Base-by-base conservation (phyloP, 2,888 invertebrate species). In the Mechanitis messenoides region DNA sequence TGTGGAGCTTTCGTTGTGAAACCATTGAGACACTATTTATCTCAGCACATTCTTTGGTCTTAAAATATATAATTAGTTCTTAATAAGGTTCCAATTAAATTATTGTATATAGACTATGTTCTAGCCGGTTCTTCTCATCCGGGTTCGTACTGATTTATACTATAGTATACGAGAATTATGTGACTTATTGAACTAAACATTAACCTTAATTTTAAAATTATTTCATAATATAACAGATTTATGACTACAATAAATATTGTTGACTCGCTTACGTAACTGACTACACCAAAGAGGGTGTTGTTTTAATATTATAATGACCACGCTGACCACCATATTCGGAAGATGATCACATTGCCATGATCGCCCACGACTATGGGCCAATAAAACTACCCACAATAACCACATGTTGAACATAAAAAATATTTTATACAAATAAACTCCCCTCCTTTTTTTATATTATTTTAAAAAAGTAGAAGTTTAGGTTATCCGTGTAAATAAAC, bases 1-100 rank as follows among this genome's bases (percentile, higher is more conserved):
- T 59, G 57, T 53, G 50, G 57, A 54, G 59, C 54, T 56, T 63
- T 67, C 64, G 47, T 62, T 64, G 59, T 54, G 54, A 61, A 55
- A 55, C 55, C 46, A 53, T 50, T 46, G 60, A 53, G 45, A 56
- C 56, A 42, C 11, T 7, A 9, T 9, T 42, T 42, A 42, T 42
- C 3, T 9, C 42, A 9, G 7, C 11, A 42, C 2, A 42, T 42
- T 20, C 20, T 20, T 20, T 20, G 20, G 20, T 20, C 1, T 20
- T 20, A 20, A 20, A 20, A 20, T 20, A 20, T 20, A 20, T 20
- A 20, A 20, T 20, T 20, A 20, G 20, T 20, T 20, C 20, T 20
- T 20, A 20, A 20, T 20, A 20, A 20, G 20, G 20, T 20, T 20
- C 20, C 20, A 20, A 20, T 20, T 20, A 20, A 20, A 20, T 20